These are phyloP conservation scores for Hybos culiciformis DNA, from an alignment of 2,888 invertebrate species.

Conservation along the genomic window DNA sequence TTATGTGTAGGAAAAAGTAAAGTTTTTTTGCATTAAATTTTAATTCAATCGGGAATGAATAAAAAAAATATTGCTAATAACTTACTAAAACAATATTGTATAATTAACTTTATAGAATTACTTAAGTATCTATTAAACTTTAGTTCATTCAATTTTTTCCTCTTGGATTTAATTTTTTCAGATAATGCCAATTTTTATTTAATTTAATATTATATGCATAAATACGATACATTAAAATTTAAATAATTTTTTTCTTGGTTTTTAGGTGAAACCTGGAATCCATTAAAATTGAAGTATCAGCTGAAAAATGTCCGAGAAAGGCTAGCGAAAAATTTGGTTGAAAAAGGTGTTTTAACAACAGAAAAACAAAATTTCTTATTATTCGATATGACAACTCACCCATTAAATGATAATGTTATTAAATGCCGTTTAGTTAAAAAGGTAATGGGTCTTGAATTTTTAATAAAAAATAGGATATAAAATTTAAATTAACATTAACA, in stretches of 20 bases:
- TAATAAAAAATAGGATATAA: not conserved
- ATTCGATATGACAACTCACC: slow-evolving; percentile 99
- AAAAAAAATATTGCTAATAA: too few relatives aligned
- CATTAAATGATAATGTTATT: slow-evolving; percentile 85
- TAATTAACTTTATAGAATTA: too few relatives aligned
- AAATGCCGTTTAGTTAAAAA: slow-evolving; percentile 96
- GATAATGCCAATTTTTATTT: not conserved
- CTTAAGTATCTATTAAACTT: too few relatives aligned
- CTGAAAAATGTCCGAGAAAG: slow-evolving; percentile 97
- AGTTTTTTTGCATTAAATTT: too few relatives aligned
- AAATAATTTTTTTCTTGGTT: slow-evolving; percentile 25
- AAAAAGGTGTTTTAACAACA: slow-evolving; percentile 97
- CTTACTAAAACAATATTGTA: too few relatives aligned
- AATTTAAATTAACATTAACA: not conserved
- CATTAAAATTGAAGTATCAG: slow-evolving; percentile 93
- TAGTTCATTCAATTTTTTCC: too few relatives aligned
- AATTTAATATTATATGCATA: not conserved
- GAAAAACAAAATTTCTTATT: slow-evolving; percentile 99
- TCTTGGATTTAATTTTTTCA: not conserved
- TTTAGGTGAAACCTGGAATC: slow-evolving; percentile 97
- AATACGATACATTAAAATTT: slow-evolving; percentile 19
- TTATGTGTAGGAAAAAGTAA: too few relatives aligned
- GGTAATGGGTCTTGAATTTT: slow-evolving; percentile 41
- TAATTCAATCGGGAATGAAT: too few relatives aligned
- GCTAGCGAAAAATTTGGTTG: slow-evolving; percentile 96